Evolutionary conservation across 2,888 invertebrate genomes (phyloP), one percentile per base, ranked within the genome.

Genomic region (Scaptomyza cyrtandrae): DNA sequence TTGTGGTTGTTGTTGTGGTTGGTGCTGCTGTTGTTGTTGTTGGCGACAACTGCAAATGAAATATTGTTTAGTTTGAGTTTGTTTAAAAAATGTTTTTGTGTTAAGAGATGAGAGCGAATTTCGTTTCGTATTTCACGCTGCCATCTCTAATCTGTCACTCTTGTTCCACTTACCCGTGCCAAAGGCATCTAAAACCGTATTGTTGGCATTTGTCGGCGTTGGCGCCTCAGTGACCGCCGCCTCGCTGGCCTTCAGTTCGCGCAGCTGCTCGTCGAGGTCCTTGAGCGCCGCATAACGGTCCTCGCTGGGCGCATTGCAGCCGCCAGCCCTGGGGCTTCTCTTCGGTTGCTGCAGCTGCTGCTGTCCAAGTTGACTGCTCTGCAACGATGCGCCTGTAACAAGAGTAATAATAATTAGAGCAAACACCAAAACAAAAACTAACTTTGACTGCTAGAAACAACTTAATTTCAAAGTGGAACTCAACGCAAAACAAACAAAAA

Each of bases 201-300:
- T 35, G 19, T 77, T 80, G 60, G 73, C 87, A 48, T 80, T 82
- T 27, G 78, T 83, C 56, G 85, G 67, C 75, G 87, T 80, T 39
- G 86, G 71, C 37, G 68, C 81, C 49, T 77, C 89, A 35, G 88
- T 66, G 45, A 82, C 78, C 10, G 83, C 87, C 10, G 86, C 75
- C 43, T 90, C 89, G 62, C 80, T 89, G 63, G 91, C 91, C 89
- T 92, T 92, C 65, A 90, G 89, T 59, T 92, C 92, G 86, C 95
- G 94, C 84, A 95, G 92, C 86, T 95, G 95, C 90, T 95, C 93
- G 91, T 98, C 98, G 88, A 99, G 94, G 93, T 98, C 98, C 92
- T 98, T 98, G 67, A 99, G 94, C 54, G 98, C 98, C 77, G 98
- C 98, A 93, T 99, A 99, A 80, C 97, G 96, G 93, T 99, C 98